Evolutionary conservation across 37 sponge, comb jelly and placozoan species (phyloP).

Genomic region (Beroe forskalii): DNA sequence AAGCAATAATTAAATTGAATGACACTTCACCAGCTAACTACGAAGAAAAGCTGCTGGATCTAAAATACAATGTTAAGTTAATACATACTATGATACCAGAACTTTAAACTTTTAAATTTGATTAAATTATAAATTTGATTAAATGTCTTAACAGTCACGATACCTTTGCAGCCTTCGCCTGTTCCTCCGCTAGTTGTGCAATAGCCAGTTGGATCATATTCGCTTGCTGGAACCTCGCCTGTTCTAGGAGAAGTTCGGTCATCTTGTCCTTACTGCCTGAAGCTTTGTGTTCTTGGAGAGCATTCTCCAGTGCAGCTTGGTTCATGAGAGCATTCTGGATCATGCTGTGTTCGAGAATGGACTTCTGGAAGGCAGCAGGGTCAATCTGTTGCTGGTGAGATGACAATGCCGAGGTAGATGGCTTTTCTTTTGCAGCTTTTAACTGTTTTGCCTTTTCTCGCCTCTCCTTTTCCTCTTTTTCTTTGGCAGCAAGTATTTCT

Average conservation of each 20-base stretch:
- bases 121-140: no score
- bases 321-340: slow-evolving; percentile 53
- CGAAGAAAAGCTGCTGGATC: no score
- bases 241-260: slow-evolving; percentile 34
- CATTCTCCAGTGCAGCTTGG: slow-evolving; percentile 61
- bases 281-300: slow-evolving; percentile 62
- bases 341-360: slow-evolving; percentile 24
- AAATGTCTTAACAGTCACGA: no score
- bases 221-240: slow-evolving; percentile 47
- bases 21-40: no score
- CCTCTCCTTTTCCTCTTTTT: slow-evolving; percentile 43
- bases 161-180: neutral
- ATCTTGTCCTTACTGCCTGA: slow-evolving; percentile 62
- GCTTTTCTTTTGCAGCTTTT: neutral
- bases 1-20: no score
- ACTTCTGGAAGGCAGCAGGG: slow-evolving; percentile 19
- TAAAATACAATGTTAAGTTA: no score
- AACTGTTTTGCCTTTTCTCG: slow-evolving; percentile 18
- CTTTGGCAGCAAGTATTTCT: slow-evolving; percentile 57
- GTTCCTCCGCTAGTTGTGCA: slow-evolving; percentile 50
- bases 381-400: neutral
- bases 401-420: neutral
- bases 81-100: no score
- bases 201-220: slow-evolving; percentile 58
- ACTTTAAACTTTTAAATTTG: no score